Conservation (phyloP, 2,113 vertebrate species). For the Myotis yumanensis region DNA sequence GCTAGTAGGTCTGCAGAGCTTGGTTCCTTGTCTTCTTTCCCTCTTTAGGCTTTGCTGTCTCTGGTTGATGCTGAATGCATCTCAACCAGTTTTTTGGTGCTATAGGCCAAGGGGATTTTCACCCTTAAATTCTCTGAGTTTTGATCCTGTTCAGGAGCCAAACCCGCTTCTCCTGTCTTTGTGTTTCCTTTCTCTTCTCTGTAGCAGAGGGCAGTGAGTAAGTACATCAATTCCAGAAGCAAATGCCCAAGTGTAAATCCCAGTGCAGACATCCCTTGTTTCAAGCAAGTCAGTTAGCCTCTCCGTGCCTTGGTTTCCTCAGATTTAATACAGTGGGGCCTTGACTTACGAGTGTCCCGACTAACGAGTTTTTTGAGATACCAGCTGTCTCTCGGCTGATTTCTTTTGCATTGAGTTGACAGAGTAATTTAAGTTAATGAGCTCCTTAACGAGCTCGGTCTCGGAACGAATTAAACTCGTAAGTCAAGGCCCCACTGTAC, state of each 20-base stretch:
- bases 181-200: neutral
- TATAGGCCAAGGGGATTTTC: neutral
- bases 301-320: neutral
- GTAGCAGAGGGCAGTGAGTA: neutral
- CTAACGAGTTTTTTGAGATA: too few relatives aligned
- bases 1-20: neutral
- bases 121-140: neutral
- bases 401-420: too few relatives aligned
- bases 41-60: neutral
- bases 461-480: too few relatives aligned
- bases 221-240: neutral
- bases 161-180: neutral
- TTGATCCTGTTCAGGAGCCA: neutral
- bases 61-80: too few relatives aligned
- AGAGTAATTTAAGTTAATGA: too few relatives aligned
- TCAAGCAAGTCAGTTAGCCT: neutral
- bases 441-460: too few relatives aligned
- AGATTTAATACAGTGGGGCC: accelerated
- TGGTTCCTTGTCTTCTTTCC: neutral
- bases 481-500: too few relatives aligned
- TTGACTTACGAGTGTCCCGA: too few relatives aligned
- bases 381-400: too few relatives aligned
- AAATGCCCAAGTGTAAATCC: neutral
- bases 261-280: neutral
- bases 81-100: accelerated